Evolutionary conservation across 2,888 invertebrate genomes (phyloP), one percentile per base, ranked within the genome.

Genomic region (Standfussiana lucernea): DNA sequence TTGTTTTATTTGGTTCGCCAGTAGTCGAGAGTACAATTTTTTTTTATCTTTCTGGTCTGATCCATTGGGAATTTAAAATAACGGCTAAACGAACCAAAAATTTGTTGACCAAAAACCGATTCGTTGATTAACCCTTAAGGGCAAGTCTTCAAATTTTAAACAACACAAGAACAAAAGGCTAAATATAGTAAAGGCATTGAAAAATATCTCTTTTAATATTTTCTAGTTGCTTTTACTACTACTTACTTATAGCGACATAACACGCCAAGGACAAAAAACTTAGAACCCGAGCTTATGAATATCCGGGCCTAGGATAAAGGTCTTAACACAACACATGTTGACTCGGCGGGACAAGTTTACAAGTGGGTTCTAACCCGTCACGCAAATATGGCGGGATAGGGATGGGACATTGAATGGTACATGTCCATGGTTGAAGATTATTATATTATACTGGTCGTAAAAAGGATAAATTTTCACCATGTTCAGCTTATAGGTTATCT

Each of bases 241-340:
- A 24, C 11, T 24, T 5, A 37, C 11, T 15, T 37, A 53, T 53
- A 73, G 13, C 73, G 40, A n/a, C n/a, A 62, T 24, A 24, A 37
- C 24, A 73, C 10, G 42, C 13, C 32, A 21, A 42, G 24, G 40
- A 72, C 28, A 71, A 77, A 82, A 75, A 64, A 61, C n/a, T 62
- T 45, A 11, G 45, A 15, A 47, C 4, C 24, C 15, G 21, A 21
- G 35, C 13, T 61, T 45, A 61, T 78, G 32, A 65, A 67, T 71
- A 66, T 83, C 59, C 71, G 73, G 40, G 18, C 35, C 56, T n/a
- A 15, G 50, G 74, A 80, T 79, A 68, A 73, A 73, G 86, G 84
- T 77, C 75, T 76, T 61, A 67, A 59, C 66, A 69, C 40, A 73
- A 85, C 84, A 83, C 53, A 73, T 85, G 84, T 80, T 84, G 77